A percentile compares a stretch with the other conserved stretches of the same genome.
Evolutionary conservation across 2,113 vertebrate species (phyloP).

Genomic region (Python bivittatus): DNA sequence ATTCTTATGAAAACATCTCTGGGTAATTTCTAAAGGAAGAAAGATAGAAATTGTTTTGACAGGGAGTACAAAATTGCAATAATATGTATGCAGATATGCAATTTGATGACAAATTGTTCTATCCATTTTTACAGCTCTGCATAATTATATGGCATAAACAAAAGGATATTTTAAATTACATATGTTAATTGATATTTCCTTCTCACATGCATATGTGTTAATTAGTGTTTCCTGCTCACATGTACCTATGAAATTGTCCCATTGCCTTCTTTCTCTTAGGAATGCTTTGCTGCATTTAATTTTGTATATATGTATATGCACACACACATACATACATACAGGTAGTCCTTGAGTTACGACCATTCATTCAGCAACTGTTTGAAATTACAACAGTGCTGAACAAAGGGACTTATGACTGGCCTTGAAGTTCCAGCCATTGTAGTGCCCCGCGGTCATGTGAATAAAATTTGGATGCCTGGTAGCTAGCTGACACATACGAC

Average conservation of each 20-base stretch:
- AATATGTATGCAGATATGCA: rapidly evolving
- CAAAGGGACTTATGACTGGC: no score
- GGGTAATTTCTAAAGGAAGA: not conserved
- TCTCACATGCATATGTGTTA: not conserved
- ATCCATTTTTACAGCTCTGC: not conserved
- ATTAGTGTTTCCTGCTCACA: not conserved
- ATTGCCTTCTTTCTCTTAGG: not conserved
- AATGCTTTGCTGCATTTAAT: not conserved
- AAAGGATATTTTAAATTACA: not conserved
- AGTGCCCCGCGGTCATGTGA: no score
- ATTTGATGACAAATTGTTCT: not conserved
- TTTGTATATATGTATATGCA: not conserved
- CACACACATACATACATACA: not conserved
- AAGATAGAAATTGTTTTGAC: not conserved
- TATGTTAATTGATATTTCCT: not conserved
- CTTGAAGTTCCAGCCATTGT: no score
- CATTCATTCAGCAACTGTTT: no score
- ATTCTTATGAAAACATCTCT: not conserved
- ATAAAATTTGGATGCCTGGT: no score
- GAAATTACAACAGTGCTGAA: no score
- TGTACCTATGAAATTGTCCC: not conserved
- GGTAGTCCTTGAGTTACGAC: no score
- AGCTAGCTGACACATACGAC: no score
- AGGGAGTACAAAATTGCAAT: not conserved
- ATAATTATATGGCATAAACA: not conserved